Evolutionary conservation across 2,888 invertebrate species (phyloP), one percentile per base, ranked within the genome.

Genomic region (Anticlea derivata): DNA sequence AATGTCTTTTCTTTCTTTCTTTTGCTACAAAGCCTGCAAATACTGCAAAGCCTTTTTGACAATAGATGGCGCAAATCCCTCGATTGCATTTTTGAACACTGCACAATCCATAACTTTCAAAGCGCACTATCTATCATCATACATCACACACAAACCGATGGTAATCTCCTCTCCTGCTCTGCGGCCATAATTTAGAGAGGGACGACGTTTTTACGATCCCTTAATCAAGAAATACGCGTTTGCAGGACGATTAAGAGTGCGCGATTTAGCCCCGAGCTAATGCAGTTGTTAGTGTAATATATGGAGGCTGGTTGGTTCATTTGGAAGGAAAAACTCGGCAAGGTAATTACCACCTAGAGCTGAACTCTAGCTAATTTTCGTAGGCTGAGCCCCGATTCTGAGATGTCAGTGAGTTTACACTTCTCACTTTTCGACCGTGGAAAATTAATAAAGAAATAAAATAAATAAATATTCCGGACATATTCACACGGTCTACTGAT

Each of bases 221-320:
- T 78, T 81, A 80, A 80, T 80, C 80, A 81, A 88, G 88, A 88
- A 85, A 83, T 87, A 87, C 86, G 84, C 78, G 86, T 81, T 83
- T 72, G 75, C 73, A 62, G 68, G 60, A 58, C 83, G 85, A 86
- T 86, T 84, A 86, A 83, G 81, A 79, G 75, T 63, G 70, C 73
- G 73, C 77, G 76, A 80, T 77, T 83, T 81, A 82, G 74, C 79
- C 70, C 61, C 73, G 70, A 63, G 79, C 78, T 88, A 87, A 88
- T 87, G 87, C 83, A 85, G 79, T 87, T 80, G 76, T 75, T 73
- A 57, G 61, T 61, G 71, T 84, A 78, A 83, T 80, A 65, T 70
- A 79, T 60, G 60, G 41, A 13, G 10, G 27, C 20, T 20, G 10
- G 17, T 10, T 13, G 45, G 34, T 31, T 29, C 29, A 49, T 41